Evolutionary conservation across 2,888 invertebrate species (phyloP).

Genomic region (Limnephilus marmoratus): DNA sequence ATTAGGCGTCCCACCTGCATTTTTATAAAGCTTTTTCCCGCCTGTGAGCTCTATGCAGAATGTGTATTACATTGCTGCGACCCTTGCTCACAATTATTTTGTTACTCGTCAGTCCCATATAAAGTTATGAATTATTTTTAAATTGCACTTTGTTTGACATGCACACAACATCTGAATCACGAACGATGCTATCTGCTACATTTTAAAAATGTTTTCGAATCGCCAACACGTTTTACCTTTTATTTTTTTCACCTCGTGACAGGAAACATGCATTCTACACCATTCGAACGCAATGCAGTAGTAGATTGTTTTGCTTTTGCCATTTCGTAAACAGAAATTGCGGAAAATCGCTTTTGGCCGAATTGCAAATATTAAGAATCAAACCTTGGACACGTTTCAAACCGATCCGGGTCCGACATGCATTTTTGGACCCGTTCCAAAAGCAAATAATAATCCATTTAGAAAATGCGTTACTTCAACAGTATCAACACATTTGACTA

Average conservation of each 20-base stretch:
- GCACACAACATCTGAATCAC: background rate
- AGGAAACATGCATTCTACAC: background rate
- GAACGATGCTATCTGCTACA: background rate
- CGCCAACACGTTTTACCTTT: constrained; percentile 11
- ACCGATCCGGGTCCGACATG: constrained; percentile 34
- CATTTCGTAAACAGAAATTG: background rate
- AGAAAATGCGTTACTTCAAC: background rate
- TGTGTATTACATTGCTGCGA: background rate
- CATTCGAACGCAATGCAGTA: background rate
- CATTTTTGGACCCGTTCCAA: constrained; percentile 40
- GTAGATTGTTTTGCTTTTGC: background rate
- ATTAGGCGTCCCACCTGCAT: background rate
- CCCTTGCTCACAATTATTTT: background rate
- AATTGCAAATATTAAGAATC: constrained; percentile 35
- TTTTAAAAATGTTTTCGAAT: background rate
- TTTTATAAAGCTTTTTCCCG: background rate
- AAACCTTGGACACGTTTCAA: constrained; percentile 40
- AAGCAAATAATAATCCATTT: constrained; percentile 17
- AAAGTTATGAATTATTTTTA: background rate
- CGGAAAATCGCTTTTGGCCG: constrained; percentile 10
- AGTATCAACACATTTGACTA: background rate
- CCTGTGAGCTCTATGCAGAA: background rate
- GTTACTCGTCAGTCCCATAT: background rate
- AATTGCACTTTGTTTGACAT: background rate
- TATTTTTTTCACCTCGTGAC: background rate